Percentiles rank a stretch among this genome's conserved stretches.
Conservation (phyloP, 2,797 vertebrate species). For the Psittacula echo region DNA sequence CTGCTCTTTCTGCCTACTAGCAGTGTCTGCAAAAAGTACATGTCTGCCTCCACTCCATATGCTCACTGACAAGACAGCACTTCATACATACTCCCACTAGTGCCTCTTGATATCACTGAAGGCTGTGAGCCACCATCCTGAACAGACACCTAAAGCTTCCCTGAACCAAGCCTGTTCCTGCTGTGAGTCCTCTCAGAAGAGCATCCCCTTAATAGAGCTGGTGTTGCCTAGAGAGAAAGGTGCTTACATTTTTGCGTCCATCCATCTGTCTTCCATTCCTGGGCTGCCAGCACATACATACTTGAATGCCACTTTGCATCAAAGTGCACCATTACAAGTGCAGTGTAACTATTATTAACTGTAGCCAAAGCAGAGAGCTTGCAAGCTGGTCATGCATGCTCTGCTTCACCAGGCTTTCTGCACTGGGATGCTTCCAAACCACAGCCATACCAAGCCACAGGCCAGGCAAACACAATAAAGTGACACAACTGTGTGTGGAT, state of each 20-base stretch:
- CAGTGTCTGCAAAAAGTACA: background rate
- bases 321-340: background rate
- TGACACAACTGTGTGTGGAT: background rate
- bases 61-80: background rate
- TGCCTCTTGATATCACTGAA: background rate
- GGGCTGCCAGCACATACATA: background rate
- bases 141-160: background rate
- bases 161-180: background rate
- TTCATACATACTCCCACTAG: background rate
- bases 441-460: background rate
- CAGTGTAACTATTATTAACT: background rate
- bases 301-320: background rate
- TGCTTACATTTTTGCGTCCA: background rate
- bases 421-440: background rate
- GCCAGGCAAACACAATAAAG: constrained; percentile 9
- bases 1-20: background rate
- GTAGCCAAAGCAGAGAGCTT: background rate
- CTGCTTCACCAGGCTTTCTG: background rate
- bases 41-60: background rate
- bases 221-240: background rate
- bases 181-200: background rate
- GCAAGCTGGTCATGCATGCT: background rate
- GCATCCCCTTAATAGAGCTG: background rate
- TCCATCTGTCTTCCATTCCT: background rate
- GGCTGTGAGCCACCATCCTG: background rate